phyloP scores from a whole-genome alignment of 1,140 invertebrate genomes.

The Leptopilina clavipes region DNA sequence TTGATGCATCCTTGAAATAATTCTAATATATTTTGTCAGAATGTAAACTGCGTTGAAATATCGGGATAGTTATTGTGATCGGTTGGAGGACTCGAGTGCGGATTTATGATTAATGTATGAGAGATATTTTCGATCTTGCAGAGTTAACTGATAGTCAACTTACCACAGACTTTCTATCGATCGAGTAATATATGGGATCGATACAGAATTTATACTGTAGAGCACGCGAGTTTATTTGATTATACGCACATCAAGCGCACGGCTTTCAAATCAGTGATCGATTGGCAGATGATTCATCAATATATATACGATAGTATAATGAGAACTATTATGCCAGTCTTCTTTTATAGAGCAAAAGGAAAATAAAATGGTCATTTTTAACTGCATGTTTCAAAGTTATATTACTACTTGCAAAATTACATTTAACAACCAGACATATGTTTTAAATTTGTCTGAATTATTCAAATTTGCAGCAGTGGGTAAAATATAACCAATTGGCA shows the following conservation, averaged over 20 bases:
- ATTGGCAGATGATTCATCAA: slow-evolving; percentile 48
- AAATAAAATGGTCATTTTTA: no score
- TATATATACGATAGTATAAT: slow-evolving; percentile 47
- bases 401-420: no score
- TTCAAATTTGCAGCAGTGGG: no score
- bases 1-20: no score
- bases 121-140: slow-evolving; percentile 60
- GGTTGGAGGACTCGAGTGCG: slow-evolving; percentile 49
- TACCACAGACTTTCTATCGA: slow-evolving; percentile 61
- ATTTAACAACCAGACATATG: no score
- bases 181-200: neutral
- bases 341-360: neutral
- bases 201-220: neutral
- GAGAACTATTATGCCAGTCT: slow-evolving; percentile 41
- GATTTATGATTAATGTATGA: slow-evolving; percentile 68
- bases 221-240: slow-evolving; percentile 62
- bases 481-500: no score
- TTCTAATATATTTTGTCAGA: no score
- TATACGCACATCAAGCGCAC: slow-evolving; percentile 54
- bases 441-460: no score
- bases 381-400: no score
- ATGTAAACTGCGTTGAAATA: slow-evolving; percentile 15
- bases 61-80: slow-evolving; percentile 48
- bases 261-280: slow-evolving; percentile 60
- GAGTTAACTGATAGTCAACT: slow-evolving; percentile 45